Conservation (phyloP, 2,888 invertebrate genomes). For the Lottia gigantea region DNA sequence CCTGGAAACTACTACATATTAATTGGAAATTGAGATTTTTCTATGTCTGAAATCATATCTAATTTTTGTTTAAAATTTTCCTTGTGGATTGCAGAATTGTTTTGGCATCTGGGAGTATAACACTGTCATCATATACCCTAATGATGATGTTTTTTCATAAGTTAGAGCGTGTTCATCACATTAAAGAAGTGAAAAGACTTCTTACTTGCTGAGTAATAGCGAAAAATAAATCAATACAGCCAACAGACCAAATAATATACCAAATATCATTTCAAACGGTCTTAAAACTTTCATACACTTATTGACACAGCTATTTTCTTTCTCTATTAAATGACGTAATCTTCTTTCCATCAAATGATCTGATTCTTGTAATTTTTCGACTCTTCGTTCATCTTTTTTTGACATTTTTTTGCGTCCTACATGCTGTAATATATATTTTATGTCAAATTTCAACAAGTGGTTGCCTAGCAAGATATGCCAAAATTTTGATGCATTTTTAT, state of each 20-base stretch:
- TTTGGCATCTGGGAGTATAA: too few species aligned
- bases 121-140: too few species aligned
- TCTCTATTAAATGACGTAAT: constrained; percentile 57
- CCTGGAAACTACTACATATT: too few species aligned
- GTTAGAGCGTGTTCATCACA: too few species aligned
- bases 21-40: too few species aligned
- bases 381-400: constrained; percentile 45
- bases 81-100: too few species aligned
- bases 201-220: constrained; percentile 67
- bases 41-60: too few species aligned
- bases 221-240: constrained; percentile 66
- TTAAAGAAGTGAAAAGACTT: background rate
- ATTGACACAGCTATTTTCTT: constrained; percentile 54
- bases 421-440: constrained; percentile 41
- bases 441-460: too few species aligned
- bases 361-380: constrained; percentile 64
- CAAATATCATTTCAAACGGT: constrained; percentile 66
- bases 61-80: too few species aligned
- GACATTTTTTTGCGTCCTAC: constrained; percentile 41
- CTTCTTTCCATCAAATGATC: constrained; percentile 60
- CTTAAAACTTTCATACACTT: constrained; percentile 61
- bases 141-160: too few species aligned
- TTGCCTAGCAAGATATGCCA: too few species aligned
- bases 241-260: constrained; percentile 59
- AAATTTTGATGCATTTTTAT: too few species aligned